Conservation (phyloP, 2,888 invertebrate species). For the Omphaloscelis lunosa region DNA sequence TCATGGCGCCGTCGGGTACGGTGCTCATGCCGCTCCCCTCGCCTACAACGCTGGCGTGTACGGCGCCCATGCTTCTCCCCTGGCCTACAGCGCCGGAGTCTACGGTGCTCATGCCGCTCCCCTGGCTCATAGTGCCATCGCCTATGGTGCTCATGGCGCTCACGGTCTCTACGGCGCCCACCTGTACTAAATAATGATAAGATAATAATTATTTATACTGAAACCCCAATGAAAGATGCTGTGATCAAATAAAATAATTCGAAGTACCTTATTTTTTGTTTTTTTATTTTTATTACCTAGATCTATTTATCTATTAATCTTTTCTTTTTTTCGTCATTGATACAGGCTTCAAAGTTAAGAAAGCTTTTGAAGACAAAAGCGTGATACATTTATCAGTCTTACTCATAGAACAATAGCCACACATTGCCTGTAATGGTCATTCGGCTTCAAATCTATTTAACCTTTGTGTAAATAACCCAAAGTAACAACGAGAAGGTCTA, state of each 20-base stretch:
- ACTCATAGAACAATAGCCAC: neutral
- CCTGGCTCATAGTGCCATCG: constrained; percentile 56
- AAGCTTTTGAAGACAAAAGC: neutral
- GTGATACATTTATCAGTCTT: neutral
- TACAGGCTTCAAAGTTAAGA: no score
- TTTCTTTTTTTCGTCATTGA: no score
- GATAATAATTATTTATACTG: constrained; percentile 51
- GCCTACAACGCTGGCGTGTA: constrained; percentile 71
- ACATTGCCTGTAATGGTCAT: neutral
- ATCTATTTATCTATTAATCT: no score
- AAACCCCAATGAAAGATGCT: constrained; percentile 57
- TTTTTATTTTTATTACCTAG: constrained; percentile 33
- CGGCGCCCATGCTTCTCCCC: constrained; percentile 55
- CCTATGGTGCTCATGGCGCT: constrained; percentile 58
- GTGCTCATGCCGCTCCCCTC: constrained; percentile 75
- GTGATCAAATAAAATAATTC: constrained; percentile 64
- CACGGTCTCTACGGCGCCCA: constrained; percentile 60
- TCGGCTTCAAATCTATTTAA: constrained; percentile 32
- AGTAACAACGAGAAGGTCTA: constrained; percentile 47
- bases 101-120: constrained; percentile 76
- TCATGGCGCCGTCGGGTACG: constrained; percentile 59
- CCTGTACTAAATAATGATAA: constrained; percentile 55
- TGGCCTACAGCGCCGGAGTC: constrained; percentile 39
- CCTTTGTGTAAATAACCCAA: constrained; percentile 48
- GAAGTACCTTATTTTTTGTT: constrained; percentile 49